These are phyloP conservation scores for Aethes cnicana DNA, from an alignment of 2,888 invertebrate species.

Conservation along the genomic window DNA sequence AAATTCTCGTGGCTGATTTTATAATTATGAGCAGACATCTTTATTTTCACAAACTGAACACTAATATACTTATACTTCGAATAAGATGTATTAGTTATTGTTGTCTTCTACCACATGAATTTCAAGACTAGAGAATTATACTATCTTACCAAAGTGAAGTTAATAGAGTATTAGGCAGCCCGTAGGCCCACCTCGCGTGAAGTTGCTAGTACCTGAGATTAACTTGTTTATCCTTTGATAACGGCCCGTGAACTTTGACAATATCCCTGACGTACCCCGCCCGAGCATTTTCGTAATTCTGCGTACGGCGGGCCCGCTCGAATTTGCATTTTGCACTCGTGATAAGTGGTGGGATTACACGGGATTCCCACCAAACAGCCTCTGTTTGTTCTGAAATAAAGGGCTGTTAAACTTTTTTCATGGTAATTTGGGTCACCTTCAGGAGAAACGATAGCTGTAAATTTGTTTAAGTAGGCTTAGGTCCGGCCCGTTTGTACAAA, in stretches of 20 bases:
- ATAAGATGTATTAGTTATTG: background rate
- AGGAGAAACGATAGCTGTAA: slow-evolving; percentile 74
- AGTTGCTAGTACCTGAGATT: slow-evolving; percentile 50
- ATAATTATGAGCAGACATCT: too few species aligned
- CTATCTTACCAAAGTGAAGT: slow-evolving; percentile 15
- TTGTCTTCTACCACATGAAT: background rate
- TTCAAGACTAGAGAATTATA: slow-evolving; percentile 10
- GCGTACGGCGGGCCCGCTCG: slow-evolving; percentile 63
- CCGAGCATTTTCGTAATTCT: slow-evolving; percentile 71
- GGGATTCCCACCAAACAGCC: slow-evolving; percentile 77
- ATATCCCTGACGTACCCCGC: slow-evolving; percentile 68
- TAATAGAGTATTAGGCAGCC: slow-evolving; percentile 20
- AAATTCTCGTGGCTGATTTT: too few species aligned
- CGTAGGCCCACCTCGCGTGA: slow-evolving; percentile 24
- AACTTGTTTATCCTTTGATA: slow-evolving; percentile 64
- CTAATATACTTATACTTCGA: too few species aligned
- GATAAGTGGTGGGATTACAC: slow-evolving; percentile 81
- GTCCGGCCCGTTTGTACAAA: slow-evolving; percentile 64
- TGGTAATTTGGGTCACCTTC: slow-evolving; percentile 81
- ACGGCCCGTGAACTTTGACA: slow-evolving; percentile 72
- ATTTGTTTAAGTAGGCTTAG: slow-evolving; percentile 79
- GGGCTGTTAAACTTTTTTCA: slow-evolving; percentile 81
- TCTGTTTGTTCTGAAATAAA: slow-evolving; percentile 81
- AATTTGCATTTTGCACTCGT: slow-evolving; percentile 83
- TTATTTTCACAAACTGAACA: too few species aligned